phyloP scores from a whole-genome alignment of 1,140 invertebrate species.

The Lordiphosa stackelbergi region DNA sequence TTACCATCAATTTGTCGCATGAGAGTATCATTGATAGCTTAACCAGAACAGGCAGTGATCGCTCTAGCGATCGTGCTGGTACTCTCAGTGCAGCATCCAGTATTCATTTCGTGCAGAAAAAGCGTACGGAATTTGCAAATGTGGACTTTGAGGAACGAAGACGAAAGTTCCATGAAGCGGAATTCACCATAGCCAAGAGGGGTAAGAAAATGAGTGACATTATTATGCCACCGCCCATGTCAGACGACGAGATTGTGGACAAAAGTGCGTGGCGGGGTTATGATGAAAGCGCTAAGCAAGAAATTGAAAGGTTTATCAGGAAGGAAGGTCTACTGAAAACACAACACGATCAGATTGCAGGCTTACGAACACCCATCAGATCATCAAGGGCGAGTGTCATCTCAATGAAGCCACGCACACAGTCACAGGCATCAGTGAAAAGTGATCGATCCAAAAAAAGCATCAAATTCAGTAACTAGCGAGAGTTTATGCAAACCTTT shows the following conservation, averaged over 20 bases:
- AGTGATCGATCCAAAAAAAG: no score
- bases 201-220: constrained; percentile 30
- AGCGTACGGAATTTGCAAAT: no score
- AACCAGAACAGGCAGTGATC: no score
- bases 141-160: constrained; percentile 29
- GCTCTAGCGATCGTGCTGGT: no score
- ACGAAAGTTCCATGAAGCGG: constrained; percentile 18
- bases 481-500: no score
- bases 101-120: not conserved
- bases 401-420: no score
- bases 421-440: no score
- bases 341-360: constrained; percentile 16
- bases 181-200: constrained; percentile 46
- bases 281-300: constrained; percentile 8
- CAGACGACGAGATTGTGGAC: not conserved
- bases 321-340: constrained; percentile 25
- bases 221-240: constrained; percentile 11
- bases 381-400: no score
- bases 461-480: no score
- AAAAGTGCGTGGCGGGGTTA: not conserved
- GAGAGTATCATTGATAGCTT: no score
- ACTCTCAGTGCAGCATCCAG: no score
- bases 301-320: constrained; percentile 32
- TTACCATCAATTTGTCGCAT: no score
- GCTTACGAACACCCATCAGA: not conserved